Base-by-base conservation (phyloP, 2,888 invertebrate genomes). In the Protodeltote pygarga region DNA sequence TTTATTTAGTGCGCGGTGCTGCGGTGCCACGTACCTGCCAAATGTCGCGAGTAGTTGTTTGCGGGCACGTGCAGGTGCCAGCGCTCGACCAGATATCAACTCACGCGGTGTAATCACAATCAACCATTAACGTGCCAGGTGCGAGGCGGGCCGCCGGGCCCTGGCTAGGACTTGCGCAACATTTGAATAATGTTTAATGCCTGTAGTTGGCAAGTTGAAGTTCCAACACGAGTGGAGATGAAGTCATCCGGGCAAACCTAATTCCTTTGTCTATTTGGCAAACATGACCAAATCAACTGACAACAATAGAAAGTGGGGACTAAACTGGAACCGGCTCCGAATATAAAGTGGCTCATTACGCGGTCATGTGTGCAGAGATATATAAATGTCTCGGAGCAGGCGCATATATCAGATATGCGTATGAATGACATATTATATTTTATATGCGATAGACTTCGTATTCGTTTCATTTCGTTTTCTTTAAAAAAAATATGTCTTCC, bases 261-360 rank as follows among this genome's bases (percentile, higher is more conserved):
- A 57, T 48, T 45, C 52, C 52, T 61, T 58, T 59, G 65, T 69
- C 60, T 69, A 59, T 68, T 68, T 59, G 65, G 55, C 51, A 55
- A 63, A 65, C 61, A 54, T 63, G 63, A 61, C 65, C 69, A 52
- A 68, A 68, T 71, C 65, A 64, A 67, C 54, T 64, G 72, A 66
- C 62, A 60, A 73, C 72, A 65, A 71, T 70, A 70, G 70, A 65
- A 70, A 65, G 65, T 64, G 49, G 59, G 59, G 21, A 55, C 59
- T 59, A 47, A 48, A 31, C 46, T 32, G 46, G 35, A 40, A 44
- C 39, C 13, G 44, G 41, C 44, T 45, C 33, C 44, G 71, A 73
- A 72, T 76, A 73, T 71, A 71, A 65, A 75, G 72, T 65, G 70
- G 52, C 60, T 76, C 68, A 75, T 76, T 75, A 71, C 53, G 57